Evolutionary conservation across 2,797 vertebrate species (phyloP).

Genomic region (Sphenopsis melanotis): DNA sequence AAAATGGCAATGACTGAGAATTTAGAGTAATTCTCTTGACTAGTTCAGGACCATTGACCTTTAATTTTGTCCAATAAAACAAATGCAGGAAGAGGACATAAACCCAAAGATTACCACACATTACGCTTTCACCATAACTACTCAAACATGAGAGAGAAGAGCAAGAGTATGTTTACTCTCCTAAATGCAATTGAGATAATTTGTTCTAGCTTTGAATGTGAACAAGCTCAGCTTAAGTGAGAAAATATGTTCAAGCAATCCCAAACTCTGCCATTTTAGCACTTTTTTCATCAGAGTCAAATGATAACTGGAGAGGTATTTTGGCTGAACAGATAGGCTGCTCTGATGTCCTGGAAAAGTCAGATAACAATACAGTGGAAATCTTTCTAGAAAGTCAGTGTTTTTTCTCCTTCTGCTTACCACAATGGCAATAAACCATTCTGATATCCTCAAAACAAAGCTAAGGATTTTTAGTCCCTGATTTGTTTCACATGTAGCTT

Average conservation of each 20-base stretch:
- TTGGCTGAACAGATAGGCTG: not conserved
- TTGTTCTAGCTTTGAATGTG: not conserved
- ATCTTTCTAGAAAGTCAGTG: not conserved
- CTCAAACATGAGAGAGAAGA: not conserved
- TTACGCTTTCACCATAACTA: not conserved
- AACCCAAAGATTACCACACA: not conserved
- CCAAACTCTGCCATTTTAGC: not conserved
- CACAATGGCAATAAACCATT: not conserved
- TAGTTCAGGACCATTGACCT: conserved; percentile 39
- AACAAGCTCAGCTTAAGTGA: not conserved
- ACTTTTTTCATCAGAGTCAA: not conserved
- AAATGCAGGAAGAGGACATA: conserved; percentile 2
- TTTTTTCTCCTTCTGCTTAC: not conserved
- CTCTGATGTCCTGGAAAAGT: not conserved
- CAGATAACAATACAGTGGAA: not conserved
- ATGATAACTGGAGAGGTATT: not conserved
- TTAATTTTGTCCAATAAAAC: conserved; percentile 12
- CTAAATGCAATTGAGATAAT: not conserved
- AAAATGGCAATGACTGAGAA: not conserved
- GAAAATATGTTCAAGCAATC: not conserved
- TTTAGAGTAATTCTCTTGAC: not conserved
- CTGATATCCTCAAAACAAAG: not conserved
- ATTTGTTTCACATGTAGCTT: not conserved
- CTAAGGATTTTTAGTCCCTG: not conserved
- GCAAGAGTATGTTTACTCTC: not conserved